A percentile compares a stretch with the other conserved stretches of the same genome.
phyloP scores from a whole-genome alignment of 2,888 invertebrate genomes.

The Lepidochrysops patricia region DNA sequence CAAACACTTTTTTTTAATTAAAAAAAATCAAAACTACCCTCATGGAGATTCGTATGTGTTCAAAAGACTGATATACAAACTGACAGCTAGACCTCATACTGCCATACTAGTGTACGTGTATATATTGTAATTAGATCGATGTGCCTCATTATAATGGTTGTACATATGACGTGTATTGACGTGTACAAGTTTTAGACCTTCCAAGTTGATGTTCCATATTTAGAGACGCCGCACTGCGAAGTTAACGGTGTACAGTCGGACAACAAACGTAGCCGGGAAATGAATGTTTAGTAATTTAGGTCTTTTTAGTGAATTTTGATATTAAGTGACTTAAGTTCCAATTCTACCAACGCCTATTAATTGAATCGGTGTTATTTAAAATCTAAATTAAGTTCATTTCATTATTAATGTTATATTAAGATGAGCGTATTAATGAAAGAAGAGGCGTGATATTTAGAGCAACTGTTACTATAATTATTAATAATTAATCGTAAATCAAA shows the following conservation, averaged over 20 bases:
- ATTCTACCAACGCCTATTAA: too few species aligned
- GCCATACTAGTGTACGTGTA: constrained; percentile 68
- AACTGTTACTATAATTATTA: too few species aligned
- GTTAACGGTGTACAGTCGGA: not conserved
- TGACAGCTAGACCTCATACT: constrained; percentile 53
- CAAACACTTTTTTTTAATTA: too few species aligned
- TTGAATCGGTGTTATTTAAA: too few species aligned
- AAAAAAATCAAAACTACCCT: not conserved
- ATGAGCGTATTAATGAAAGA: too few species aligned
- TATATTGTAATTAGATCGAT: constrained; percentile 31
- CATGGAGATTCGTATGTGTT: constrained; percentile 1
- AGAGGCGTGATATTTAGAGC: too few species aligned
- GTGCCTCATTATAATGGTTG: constrained; percentile 36
- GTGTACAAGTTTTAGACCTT: constrained; percentile 52
- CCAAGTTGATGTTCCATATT: not conserved
- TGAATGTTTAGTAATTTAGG: too few species aligned
- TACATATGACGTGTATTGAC: constrained; percentile 71
- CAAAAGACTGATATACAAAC: constrained; percentile 18
- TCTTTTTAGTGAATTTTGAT: too few species aligned
- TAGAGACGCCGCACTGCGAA: not conserved
- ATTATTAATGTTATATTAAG: too few species aligned
- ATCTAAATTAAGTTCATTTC: too few species aligned
- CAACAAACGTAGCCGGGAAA: too few species aligned
- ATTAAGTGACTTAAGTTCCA: not conserved
- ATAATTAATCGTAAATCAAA: too few species aligned